These are phyloP conservation scores for Phorcus lineatus DNA, from an alignment of 2,888 invertebrate genomes.

Conservation along the genomic window DNA sequence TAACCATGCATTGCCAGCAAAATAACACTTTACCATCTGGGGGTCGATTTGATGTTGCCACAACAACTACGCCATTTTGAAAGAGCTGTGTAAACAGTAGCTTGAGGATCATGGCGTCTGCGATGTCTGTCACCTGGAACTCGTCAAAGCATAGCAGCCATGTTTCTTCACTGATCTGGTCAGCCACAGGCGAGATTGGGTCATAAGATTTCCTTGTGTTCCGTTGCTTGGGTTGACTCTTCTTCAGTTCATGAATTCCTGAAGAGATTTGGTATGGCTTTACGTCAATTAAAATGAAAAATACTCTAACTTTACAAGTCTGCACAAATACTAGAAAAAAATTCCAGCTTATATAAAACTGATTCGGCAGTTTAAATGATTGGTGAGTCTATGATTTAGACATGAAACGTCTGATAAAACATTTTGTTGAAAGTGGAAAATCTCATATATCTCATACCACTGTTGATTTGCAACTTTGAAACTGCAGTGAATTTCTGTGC, in stretches of 20 bases:
- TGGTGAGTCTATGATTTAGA: too few species aligned
- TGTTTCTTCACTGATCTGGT: slow-evolving; percentile 87
- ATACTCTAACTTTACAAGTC: neutral
- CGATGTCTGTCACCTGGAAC: slow-evolving; percentile 94
- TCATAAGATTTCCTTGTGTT: slow-evolving; percentile 84
- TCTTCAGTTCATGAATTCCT: slow-evolving; percentile 82
- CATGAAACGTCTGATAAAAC: too few species aligned
- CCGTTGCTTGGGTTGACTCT: slow-evolving; percentile 71
- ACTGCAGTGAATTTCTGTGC: neutral
- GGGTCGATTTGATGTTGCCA: slow-evolving; percentile 96
- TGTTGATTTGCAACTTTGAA: neutral
- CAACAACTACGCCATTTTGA: slow-evolving; percentile 90
- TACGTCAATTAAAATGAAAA: too few species aligned
- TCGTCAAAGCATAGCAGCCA: slow-evolving; percentile 99
- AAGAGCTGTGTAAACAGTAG: slow-evolving; percentile 95
- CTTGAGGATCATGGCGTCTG: slow-evolving; percentile 99
- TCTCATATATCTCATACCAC: too few species aligned
- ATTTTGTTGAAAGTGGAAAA: too few species aligned
- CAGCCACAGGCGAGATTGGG: slow-evolving; percentile 95
- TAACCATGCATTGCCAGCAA: too few species aligned
- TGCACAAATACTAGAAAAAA: too few species aligned
- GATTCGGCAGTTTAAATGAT: too few species aligned
- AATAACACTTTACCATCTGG: slow-evolving; percentile 83
- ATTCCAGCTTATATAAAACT: too few species aligned
- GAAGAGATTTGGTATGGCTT: too few species aligned